Evolutionary conservation across 2,888 invertebrate genomes (phyloP).

Genomic region (Eugnorisma glareosa): DNA sequence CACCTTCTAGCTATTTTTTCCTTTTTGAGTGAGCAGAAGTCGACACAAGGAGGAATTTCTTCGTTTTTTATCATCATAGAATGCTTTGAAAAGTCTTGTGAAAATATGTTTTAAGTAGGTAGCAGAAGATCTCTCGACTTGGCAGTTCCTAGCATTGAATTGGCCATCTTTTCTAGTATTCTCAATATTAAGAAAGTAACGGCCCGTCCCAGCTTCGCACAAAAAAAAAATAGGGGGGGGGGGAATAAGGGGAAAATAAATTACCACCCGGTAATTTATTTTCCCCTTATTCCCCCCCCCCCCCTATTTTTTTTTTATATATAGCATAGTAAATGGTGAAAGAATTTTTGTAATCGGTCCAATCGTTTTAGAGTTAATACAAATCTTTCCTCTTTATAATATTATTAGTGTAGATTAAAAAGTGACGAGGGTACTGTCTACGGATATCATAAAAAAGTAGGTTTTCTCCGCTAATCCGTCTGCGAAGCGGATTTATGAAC

Average conservation of each 20-base stretch:
- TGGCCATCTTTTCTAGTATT: neutral
- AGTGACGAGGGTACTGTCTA: neutral
- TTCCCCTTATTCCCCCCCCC: too few species aligned
- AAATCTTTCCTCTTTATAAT: too few species aligned
- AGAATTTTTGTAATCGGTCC: too few species aligned
- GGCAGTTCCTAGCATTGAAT: neutral
- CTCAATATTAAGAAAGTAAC: too few species aligned
- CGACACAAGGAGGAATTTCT: slow-evolving; percentile 14
- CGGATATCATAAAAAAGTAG: neutral
- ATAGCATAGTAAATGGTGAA: too few species aligned
- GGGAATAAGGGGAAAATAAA: too few species aligned
- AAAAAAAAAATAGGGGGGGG: too few species aligned
- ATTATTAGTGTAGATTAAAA: too few species aligned
- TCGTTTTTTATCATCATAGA: neutral
- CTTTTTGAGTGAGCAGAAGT: slow-evolving; percentile 7
- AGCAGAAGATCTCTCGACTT: neutral
- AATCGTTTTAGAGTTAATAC: too few species aligned
- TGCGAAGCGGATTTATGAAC: neutral
- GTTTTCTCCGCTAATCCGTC: neutral
- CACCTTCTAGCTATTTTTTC: slow-evolving; percentile 30
- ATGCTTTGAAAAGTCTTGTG: neutral
- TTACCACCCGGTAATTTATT: too few species aligned
- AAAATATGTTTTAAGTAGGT: neutral
- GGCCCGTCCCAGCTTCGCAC: too few species aligned
- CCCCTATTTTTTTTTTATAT: too few species aligned